Percentiles rank a stretch among this genome's conserved stretches.
These are phyloP conservation scores for Busseola fusca DNA, from an alignment of 2,888 invertebrate species.

Conservation along the genomic window DNA sequence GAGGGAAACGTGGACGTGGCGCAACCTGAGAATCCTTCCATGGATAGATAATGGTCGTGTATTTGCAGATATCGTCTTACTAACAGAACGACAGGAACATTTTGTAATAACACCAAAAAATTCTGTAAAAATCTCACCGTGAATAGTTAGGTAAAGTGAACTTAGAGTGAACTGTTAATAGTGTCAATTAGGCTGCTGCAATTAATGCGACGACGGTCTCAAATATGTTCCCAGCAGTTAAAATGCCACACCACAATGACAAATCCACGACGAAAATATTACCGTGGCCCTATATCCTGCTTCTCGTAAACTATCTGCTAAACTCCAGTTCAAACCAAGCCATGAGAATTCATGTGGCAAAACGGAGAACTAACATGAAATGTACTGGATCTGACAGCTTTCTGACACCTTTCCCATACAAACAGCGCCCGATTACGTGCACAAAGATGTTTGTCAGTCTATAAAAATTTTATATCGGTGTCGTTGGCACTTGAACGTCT, in stretches of 20 bases:
- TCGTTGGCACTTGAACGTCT: constrained; percentile 56
- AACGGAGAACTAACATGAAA: constrained; percentile 14
- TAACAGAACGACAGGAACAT: constrained; percentile 3
- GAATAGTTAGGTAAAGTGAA: too few species aligned
- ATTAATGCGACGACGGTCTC: constrained; percentile 26
- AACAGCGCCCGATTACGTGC: background rate
- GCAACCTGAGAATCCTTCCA: constrained; percentile 45
- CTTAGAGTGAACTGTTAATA: too few species aligned
- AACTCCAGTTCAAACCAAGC: constrained; percentile 55
- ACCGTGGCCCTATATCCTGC: constrained; percentile 7
- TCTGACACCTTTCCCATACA: background rate
- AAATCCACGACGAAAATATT: background rate
- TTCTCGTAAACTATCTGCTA: constrained; percentile 32
- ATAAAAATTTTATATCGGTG: constrained; percentile 41
- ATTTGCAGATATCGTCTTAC: background rate
- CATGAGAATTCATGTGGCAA: background rate
- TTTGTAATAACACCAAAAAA: background rate
- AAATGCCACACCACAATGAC: background rate
- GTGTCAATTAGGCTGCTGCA: too few species aligned
- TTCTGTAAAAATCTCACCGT: too few species aligned
- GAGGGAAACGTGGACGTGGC: constrained; percentile 51
- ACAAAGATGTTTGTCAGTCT: background rate
- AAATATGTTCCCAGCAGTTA: background rate
- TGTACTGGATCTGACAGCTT: constrained; percentile 3
- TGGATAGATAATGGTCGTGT: constrained; percentile 9